Percentiles rank a stretch among this genome's conserved stretches.
These are phyloP conservation scores for Caretta caretta DNA, from an alignment of 2,113 vertebrate genomes.

Conservation along the genomic window DNA sequence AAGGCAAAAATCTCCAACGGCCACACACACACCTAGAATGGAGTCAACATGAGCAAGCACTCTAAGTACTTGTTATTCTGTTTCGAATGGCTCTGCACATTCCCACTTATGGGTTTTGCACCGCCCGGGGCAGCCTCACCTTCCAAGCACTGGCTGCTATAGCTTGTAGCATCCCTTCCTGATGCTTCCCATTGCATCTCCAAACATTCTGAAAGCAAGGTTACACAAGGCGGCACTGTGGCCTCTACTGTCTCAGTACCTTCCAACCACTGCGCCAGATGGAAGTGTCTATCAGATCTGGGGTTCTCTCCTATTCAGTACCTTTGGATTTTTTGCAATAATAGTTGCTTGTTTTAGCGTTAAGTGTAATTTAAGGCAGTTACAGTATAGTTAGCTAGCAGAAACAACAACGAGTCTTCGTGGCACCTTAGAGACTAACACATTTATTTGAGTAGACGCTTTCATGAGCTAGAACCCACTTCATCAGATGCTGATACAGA, in stretches of 20 bases:
- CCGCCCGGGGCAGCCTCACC: neutral
- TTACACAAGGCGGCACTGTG: neutral
- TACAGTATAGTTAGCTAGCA: neutral
- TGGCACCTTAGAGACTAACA: no score
- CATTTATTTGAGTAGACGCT: no score
- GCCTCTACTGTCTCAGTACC: neutral
- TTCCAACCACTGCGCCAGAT: neutral
- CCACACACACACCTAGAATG: no score
- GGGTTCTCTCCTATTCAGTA: neutral
- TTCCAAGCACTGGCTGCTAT: neutral
- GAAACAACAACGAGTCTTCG: neutral
- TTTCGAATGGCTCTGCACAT: neutral
- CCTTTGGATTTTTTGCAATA: neutral
- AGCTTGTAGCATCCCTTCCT: no score
- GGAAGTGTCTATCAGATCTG: neutral
- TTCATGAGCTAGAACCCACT: no score
- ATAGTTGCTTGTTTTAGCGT: neutral
- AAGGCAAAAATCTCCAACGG: no score
- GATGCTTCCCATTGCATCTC: neutral
- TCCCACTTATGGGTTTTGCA: neutral
- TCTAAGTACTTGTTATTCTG: neutral
- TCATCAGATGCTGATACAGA: no score
- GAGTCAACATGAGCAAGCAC: no score
- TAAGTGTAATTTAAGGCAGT: neutral
- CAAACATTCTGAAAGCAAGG: neutral